Base-by-base conservation (phyloP, 2,113 vertebrate species). In the Anoura caudifer region DNA sequence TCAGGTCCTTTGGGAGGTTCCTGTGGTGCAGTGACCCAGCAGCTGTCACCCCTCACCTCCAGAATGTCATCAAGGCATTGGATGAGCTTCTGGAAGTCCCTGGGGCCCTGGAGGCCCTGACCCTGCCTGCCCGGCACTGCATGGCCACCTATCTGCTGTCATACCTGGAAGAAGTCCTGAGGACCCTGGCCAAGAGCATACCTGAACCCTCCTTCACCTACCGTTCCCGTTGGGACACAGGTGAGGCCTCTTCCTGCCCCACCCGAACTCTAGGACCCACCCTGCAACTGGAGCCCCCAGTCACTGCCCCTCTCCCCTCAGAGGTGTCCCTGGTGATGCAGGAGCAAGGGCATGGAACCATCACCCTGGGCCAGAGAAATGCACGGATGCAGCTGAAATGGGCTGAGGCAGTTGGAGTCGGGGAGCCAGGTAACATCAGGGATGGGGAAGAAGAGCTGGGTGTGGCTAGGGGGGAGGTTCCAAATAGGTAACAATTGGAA, bases 291-390 rank as follows among this genome's bases (percentile, higher is more conserved):
- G 54, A 56, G 54, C 54, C 54, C 54, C 54, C 54, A 22, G 54
- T 56, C 54, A 56, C 54, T 56, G 54, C 54, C 20, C 19, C 54
- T 56, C 54, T 22, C 54, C 54, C 54, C 54, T 56, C 54, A 99
- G 99, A 98, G 28, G 2, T 99, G 86, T 80, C 97, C 33, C 13
- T 99, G 31, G 63, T 95, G 59, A 76, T 98, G 1, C 52, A 73
- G 38, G 2, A 8, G 0, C 45, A 26, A 38, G 2, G 70, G 50
- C 87, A 95, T 1, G 3, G 98, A 95, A 82, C 54, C 4, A 67
- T 96, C 56, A 91, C 14, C n/a, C 76, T 99, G 94, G 96, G 79
- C 61, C 96, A 96, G 5, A 75, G 86, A 1, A n/a, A 94, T 2
- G 50, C 87, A 47, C n/a, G 61, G 7, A 90, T 99, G 96, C 41